Evolutionary conservation across 2,888 invertebrate species (phyloP).

Genomic region (Leptinotarsa haldemani): DNA sequence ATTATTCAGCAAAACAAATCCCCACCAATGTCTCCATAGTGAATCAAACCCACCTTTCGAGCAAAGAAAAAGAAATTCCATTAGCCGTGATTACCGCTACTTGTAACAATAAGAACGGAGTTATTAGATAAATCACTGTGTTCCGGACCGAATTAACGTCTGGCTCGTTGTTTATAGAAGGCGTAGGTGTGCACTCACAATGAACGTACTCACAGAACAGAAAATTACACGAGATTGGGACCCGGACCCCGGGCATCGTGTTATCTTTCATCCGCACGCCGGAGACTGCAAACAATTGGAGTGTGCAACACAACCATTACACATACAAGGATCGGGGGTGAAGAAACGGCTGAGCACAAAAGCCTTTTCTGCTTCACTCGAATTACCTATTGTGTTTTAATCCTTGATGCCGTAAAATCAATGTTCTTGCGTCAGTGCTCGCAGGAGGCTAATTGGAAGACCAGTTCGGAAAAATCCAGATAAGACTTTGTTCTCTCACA

Average conservation of each 20-base stretch:
- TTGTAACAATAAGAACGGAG: constrained; percentile 58
- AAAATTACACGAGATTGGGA: constrained; percentile 53
- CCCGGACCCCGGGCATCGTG: constrained; percentile 22
- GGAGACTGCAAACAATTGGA: constrained; percentile 50
- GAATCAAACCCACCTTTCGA: constrained; percentile 15
- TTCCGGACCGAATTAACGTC: constrained; percentile 59
- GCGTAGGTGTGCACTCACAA: constrained; percentile 52
- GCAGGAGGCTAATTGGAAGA: not conserved
- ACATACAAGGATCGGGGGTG: constrained; percentile 43
- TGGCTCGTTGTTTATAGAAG: constrained; percentile 50
- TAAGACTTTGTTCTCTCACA: constrained; percentile 1
- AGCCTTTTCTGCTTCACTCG: constrained; percentile 39
- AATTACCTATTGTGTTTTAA: constrained; percentile 44
- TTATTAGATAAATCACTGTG: constrained; percentile 61
- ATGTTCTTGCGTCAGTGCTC: constrained; percentile 25
- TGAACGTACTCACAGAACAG: constrained; percentile 51
- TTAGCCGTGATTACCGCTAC: constrained; percentile 54
- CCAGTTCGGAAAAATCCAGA: not conserved
- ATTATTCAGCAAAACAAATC: not conserved
- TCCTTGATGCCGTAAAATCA: constrained; percentile 38
- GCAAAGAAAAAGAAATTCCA: constrained; percentile 38
- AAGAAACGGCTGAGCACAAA: constrained; percentile 38
- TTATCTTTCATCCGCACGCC: constrained; percentile 46
- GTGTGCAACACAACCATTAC: constrained; percentile 52
- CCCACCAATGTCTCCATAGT: not conserved